Evolutionary conservation across 2,797 vertebrate genomes (phyloP), one percentile per base, ranked within the genome.

Genomic region (Clarias laeviceps): DNA sequence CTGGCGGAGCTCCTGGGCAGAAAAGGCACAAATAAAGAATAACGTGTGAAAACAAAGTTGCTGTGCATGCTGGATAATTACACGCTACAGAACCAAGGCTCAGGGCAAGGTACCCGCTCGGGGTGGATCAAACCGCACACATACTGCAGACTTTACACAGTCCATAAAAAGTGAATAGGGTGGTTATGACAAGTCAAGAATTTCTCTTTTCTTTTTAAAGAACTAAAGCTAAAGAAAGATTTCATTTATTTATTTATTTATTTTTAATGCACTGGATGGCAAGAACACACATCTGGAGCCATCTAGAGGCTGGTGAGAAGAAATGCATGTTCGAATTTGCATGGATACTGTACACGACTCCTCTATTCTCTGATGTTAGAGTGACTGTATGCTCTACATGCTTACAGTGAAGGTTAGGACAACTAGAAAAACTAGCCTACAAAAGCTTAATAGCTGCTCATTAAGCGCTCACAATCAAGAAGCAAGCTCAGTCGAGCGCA

Each of bases 21-120:
- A 77, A 40, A 83, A 69, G 6, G 32, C 81, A 85, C 74, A 84
- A 89, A 80, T 65, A 76, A 82, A 56, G 24, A 84, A 62, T 54
- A 70, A 86, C 77, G 66, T 70, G 83, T n/a, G 73, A 74, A 86
- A 88, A 83, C 82, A 88, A 83, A 86, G 86, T 54, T 80, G 84
- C 72, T 80, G 69, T 76, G 40, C 9, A 73, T 0, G 40, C 64
- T 14, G 59, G 64, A 77, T 82, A 84, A 89, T 89, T 87, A 88
- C 62, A 88, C 50, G 45, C 69, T 83, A 15, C 78, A 84, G 80
- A 82, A 65, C 64, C 80, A 77, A 7, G 56, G 32, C 83, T 85
- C 78, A 84, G 62, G 61, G 81, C 70, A 87, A 59, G 34, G 70
- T 74, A 85, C 83, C 65, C 62, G 69, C 24, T 24, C 54, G 24